A percentile compares a stretch with the other conserved stretches of the same genome.
These are phyloP conservation scores for Sapajus apella DNA, from an alignment of 2,113 vertebrate species.

Conservation along the genomic window DNA sequence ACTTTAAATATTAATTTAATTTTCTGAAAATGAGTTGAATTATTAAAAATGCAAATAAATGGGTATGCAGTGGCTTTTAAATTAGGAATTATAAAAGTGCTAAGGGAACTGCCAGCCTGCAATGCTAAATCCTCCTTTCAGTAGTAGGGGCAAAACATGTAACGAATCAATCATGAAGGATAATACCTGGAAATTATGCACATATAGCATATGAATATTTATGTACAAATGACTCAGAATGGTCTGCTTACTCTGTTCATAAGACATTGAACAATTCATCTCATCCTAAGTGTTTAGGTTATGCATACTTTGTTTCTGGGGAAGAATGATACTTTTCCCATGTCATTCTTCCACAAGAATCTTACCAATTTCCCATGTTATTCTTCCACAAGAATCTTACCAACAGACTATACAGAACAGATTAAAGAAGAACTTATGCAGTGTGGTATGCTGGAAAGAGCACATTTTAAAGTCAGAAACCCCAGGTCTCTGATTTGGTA, in stretches of 20 bases:
- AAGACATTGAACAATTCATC: not conserved
- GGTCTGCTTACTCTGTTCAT: conserved; percentile 3
- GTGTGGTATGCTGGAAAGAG: not conserved
- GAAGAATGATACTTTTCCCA: conserved; percentile 18
- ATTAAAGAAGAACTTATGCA: not conserved
- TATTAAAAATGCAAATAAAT: not conserved
- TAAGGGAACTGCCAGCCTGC: not conserved
- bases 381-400: not conserved
- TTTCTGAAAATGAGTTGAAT: not conserved
- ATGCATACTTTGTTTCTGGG: not conserved
- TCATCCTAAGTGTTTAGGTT: not conserved
- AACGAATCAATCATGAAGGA: not conserved
- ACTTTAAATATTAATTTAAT: not conserved
- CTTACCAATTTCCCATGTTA: not conserved
- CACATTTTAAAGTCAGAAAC: not conserved
- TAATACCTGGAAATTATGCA: not conserved
- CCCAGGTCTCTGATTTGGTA: not conserved
- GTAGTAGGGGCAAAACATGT: not conserved
- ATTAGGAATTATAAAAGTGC: not conserved
- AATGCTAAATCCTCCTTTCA: not conserved
- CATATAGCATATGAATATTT: not conserved
- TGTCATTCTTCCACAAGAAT: not conserved
- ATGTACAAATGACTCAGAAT: conserved; percentile 11
- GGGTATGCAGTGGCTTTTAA: not conserved
- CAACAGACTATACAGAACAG: not conserved